phyloP scores from a whole-genome alignment of 2,797 vertebrate species.

The Etheostoma nigrum region DNA sequence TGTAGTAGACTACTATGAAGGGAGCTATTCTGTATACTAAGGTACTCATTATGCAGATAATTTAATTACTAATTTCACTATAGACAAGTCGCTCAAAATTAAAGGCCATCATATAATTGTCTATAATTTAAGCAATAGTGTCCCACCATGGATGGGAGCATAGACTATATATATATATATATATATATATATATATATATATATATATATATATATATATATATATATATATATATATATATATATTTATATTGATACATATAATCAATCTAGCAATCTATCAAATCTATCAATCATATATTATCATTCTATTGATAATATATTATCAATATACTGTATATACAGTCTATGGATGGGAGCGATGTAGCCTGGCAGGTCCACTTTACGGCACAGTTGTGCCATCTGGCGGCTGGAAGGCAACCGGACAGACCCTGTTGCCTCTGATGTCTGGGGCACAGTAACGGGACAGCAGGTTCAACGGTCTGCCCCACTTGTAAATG shows the following conservation, averaged over 20 bases:
- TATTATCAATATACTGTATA: too few species aligned
- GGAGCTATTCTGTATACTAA: not conserved
- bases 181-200: too few species aligned
- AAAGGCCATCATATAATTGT: not conserved
- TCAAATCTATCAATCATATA: too few species aligned
- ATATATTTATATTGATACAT: too few species aligned
- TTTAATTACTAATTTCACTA: not conserved
- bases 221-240: too few species aligned
- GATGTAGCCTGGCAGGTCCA: not conserved
- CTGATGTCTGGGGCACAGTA: conserved; percentile 8
- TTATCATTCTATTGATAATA: too few species aligned
- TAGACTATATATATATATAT: too few species aligned
- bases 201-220: too few species aligned
- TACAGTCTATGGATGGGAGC: not conserved
- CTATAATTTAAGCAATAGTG: not conserved
- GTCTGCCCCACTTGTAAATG: conserved; percentile 30
- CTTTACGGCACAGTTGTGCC: not conserved
- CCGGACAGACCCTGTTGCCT: not conserved
- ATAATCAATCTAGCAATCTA: too few species aligned
- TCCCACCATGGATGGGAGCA: not conserved
- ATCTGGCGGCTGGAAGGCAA: not conserved
- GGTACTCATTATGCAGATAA: not conserved
- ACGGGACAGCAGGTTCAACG: conserved; percentile 60
- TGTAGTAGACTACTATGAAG: not conserved
- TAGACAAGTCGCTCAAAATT: not conserved